These are phyloP conservation scores for Montipora sp. DNA, from an alignment of 64 coral and sea anemone genomes.

Conservation along the genomic window DNA sequence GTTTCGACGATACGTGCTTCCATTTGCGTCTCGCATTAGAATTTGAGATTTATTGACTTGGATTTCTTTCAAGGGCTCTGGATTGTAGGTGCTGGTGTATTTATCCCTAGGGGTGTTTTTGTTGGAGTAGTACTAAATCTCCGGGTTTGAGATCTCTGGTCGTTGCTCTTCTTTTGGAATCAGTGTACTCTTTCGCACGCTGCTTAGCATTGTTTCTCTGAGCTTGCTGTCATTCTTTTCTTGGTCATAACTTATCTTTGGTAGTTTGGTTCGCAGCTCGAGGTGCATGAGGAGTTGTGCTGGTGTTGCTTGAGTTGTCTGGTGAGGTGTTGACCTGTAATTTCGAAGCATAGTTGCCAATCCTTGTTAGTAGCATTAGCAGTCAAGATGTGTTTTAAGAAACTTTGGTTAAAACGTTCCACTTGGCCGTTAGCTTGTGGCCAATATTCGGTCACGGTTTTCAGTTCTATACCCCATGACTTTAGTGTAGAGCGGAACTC, in stretches of 20 bases:
- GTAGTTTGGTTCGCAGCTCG: conserved; percentile 59
- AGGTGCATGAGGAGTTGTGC: conserved; percentile 18
- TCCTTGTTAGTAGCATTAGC: conserved; percentile 7
- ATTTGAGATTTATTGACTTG: conserved; percentile 31
- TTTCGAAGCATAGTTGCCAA: conserved; percentile 50
- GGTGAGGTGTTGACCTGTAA: conserved; percentile 63
- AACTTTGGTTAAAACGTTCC: conserved; percentile 47
- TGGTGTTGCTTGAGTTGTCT: conserved; percentile 42
- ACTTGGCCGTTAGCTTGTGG: conserved; percentile 71
- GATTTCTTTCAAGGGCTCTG: neutral
- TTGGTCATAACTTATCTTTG: neutral
- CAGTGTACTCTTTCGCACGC: conserved; percentile 33
- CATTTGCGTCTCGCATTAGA: neutral
- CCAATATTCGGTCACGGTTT: conserved; percentile 60
- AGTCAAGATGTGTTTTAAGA: conserved; percentile 44
- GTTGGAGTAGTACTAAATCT: conserved; percentile 36
- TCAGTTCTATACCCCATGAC: conserved; percentile 53
- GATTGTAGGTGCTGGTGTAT: neutral
- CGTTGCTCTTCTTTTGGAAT: conserved; percentile 38
- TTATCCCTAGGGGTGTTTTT: conserved; percentile 19
- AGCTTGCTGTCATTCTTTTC: neutral
- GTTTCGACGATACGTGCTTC: neutral
- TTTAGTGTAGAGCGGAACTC: conserved; percentile 44
- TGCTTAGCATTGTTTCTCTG: conserved; percentile 24
- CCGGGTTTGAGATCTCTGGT: conserved; percentile 3